phyloP scores from a whole-genome alignment of 2,888 invertebrate species.

The Athetis lepigone region DNA sequence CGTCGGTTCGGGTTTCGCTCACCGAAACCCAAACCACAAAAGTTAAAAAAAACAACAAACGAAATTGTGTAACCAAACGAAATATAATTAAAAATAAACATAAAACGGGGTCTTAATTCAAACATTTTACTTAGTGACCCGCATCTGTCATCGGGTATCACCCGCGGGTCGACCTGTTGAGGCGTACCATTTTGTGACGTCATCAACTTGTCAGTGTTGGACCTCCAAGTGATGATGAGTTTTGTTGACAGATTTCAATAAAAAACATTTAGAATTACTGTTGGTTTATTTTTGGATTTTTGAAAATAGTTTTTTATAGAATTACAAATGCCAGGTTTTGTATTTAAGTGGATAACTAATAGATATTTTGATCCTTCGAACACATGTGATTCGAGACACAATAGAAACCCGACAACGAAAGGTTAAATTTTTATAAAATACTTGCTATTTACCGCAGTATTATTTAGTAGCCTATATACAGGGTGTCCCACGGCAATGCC shows the following conservation, averaged over 20 bases:
- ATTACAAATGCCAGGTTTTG: too few relatives aligned
- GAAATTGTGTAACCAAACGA: not conserved
- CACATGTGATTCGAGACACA: too few relatives aligned
- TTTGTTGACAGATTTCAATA: too few relatives aligned
- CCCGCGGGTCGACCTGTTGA: slow-evolving; percentile 48
- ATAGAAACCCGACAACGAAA: too few relatives aligned
- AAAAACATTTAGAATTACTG: too few relatives aligned
- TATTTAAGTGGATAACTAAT: too few relatives aligned
- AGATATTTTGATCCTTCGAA: too few relatives aligned
- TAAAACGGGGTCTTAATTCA: slow-evolving; percentile 21
- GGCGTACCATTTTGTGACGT: slow-evolving; percentile 33
- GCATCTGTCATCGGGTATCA: slow-evolving; percentile 53
- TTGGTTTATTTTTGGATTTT: not conserved
- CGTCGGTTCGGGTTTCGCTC: too few relatives aligned
- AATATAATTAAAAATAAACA: slow-evolving; percentile 36
- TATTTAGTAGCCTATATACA: too few relatives aligned
- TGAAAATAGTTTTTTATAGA: not conserved
- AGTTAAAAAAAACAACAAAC: slow-evolving; percentile 3
- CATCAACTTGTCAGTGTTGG: slow-evolving; percentile 29
- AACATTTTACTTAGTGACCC: slow-evolving; percentile 48
- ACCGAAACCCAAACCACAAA: not conserved
- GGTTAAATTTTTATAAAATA: too few relatives aligned
- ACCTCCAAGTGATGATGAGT: slow-evolving; percentile 9
- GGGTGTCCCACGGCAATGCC: too few relatives aligned
- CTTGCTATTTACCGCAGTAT: too few relatives aligned